phyloP scores from a whole-genome alignment of 2,113 vertebrate species.

The Oryzias woworae region DNA sequence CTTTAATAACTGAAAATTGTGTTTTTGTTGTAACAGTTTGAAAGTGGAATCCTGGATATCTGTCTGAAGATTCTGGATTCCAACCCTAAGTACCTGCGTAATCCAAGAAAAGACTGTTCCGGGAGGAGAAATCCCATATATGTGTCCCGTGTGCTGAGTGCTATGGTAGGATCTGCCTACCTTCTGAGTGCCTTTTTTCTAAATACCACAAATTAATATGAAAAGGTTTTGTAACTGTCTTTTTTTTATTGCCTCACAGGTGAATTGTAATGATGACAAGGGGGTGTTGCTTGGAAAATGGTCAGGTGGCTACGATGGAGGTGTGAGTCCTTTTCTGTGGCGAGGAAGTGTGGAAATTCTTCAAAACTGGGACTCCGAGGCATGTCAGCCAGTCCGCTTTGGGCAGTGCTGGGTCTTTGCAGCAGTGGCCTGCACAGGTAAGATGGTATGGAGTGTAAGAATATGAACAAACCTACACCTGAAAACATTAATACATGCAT shows the following conservation, averaged over 20 bases:
- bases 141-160: slow-evolving; percentile 86
- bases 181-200: not conserved
- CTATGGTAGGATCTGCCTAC: slow-evolving; percentile 78
- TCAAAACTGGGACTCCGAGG: slow-evolving; percentile 76
- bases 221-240: not conserved
- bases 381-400: slow-evolving; percentile 85
- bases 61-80: slow-evolving; percentile 85
- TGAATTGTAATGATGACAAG: slow-evolving; percentile 90
- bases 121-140: slow-evolving; percentile 84
- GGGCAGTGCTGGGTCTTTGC: slow-evolving; percentile 99
- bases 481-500: not conserved
- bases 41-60: slow-evolving; percentile 82
- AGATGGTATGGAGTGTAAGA: slow-evolving; percentile 47
- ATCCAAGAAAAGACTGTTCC: slow-evolving; percentile 80
- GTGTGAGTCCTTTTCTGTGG: slow-evolving; percentile 88
- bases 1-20: not conserved
- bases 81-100: slow-evolving; percentile 84
- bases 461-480: slow-evolving; percentile 11
- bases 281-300: slow-evolving; percentile 88
- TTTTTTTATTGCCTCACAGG: slow-evolving; percentile 66
- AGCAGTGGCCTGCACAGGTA: slow-evolving; percentile 90
- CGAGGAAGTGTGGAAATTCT: slow-evolving; percentile 91
- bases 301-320: slow-evolving; percentile 78
- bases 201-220: no score
- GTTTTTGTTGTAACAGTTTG: slow-evolving; percentile 77